Percentiles rank a stretch among this genome's conserved stretches.
phyloP scores from a whole-genome alignment of 2,113 vertebrate species.

The Miniopterus natalensis region DNA sequence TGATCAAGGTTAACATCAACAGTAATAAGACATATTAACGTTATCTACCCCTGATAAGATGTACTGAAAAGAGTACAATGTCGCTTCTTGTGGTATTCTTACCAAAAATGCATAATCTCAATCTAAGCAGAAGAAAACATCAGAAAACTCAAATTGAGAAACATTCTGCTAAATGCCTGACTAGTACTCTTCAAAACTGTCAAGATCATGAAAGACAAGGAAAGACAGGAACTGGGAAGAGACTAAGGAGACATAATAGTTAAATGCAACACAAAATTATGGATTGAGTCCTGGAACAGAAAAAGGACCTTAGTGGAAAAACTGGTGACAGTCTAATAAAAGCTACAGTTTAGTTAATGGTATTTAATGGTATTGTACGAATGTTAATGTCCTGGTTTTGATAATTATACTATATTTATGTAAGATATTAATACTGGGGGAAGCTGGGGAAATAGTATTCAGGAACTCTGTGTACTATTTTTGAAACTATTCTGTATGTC shows the following conservation, averaged over 20 bases:
- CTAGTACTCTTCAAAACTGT: constrained; percentile 1
- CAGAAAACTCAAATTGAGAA: neutral
- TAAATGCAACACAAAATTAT: neutral
- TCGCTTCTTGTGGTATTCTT: neutral
- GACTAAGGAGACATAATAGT: neutral
- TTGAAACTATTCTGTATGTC: constrained; percentile 17
- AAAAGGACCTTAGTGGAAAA: constrained; percentile 5
- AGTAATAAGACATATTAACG: neutral
- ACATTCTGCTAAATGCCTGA: neutral
- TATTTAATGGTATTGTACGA: constrained; percentile 35
- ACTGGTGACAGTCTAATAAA: neutral
- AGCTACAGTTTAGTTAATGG: neutral
- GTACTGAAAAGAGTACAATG: neutral
- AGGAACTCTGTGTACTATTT: constrained; percentile 28
- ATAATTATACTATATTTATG: neutral
- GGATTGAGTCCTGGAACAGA: neutral
- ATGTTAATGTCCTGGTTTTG: constrained; percentile 42
- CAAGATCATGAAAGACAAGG: constrained; percentile 14
- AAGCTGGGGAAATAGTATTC: neutral
- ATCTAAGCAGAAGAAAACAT: neutral
- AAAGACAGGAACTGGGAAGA: neutral
- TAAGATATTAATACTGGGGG: constrained; percentile 25
- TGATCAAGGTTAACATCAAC: neutral
- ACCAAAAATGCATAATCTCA: neutral
- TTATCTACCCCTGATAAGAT: neutral